These are phyloP conservation scores for Asarcornis scutulata DNA, from an alignment of 2,113 vertebrate genomes.

Conservation along the genomic window DNA sequence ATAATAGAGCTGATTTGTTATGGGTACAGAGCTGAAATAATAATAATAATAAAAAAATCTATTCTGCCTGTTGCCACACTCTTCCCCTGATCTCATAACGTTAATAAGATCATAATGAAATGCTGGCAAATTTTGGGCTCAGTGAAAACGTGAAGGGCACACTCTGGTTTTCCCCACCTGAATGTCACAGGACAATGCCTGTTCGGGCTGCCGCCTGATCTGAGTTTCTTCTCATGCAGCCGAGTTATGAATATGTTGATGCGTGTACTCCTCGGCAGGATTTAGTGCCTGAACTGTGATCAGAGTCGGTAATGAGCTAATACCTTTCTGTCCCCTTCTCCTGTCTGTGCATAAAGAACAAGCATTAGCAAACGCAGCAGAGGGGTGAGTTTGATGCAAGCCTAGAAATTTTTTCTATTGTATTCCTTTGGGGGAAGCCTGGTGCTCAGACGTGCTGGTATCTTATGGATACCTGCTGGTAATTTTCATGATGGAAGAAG, in stretches of 20 bases:
- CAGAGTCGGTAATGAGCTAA: constrained; percentile 1
- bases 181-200: background rate
- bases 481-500: background rate
- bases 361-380: background rate
- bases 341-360: constrained; percentile 38
- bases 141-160: background rate
- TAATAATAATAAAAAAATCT: background rate
- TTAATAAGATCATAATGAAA: constrained; percentile 10
- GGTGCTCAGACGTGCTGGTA: background rate
- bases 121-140: background rate
- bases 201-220: background rate
- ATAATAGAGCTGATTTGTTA: constrained; percentile 9
- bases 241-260: constrained; percentile 39
- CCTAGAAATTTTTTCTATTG: background rate
- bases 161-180: background rate
- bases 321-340: background rate
- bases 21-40: background rate
- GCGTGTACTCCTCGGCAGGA: background rate
- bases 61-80: background rate
- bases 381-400: background rate
- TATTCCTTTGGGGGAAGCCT: background rate
- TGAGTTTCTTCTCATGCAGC: background rate
- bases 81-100: background rate
- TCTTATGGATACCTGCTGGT: background rate
- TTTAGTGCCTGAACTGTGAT: constrained; percentile 45